Evolutionary conservation across 2,113 vertebrate genomes (phyloP).

Genomic region (Leptodactylus fuscus): DNA sequence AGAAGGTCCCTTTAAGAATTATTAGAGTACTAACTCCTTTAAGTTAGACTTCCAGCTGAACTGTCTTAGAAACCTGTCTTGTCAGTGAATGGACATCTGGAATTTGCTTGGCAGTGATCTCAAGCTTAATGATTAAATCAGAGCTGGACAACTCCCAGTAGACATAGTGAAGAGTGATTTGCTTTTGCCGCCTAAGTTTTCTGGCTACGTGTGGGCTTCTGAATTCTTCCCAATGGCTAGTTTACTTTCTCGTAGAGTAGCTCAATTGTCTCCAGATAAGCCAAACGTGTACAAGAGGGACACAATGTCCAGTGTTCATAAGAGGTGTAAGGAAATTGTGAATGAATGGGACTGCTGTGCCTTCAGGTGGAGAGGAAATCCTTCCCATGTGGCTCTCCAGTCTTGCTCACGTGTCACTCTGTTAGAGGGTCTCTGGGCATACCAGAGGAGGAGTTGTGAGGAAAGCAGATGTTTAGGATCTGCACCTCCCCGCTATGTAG

Average conservation of each 20-base stretch:
- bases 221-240: too few species aligned
- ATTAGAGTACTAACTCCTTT: too few species aligned
- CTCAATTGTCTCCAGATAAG: neutral
- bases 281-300: neutral
- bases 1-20: too few species aligned
- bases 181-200: neutral
- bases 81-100: neutral
- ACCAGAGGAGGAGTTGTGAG: neutral
- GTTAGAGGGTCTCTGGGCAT: neutral
- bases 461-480: conserved; percentile 17
- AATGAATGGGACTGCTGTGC: conserved; percentile 27
- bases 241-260: too few species aligned
- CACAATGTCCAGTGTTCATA: neutral
- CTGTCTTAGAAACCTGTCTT: too few species aligned
- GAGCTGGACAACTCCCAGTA: neutral
- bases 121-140: neutral
- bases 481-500: neutral
- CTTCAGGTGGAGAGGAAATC: conserved; percentile 38
- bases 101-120: neutral
- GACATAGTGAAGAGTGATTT: too few species aligned
- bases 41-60: too few species aligned
- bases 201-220: too few species aligned
- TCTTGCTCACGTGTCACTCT: conserved; percentile 55
- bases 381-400: conserved; percentile 34
- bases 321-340: neutral